Evolutionary conservation across 2,888 invertebrate genomes (phyloP).

Genomic region (Drosophila lutescens): DNA sequence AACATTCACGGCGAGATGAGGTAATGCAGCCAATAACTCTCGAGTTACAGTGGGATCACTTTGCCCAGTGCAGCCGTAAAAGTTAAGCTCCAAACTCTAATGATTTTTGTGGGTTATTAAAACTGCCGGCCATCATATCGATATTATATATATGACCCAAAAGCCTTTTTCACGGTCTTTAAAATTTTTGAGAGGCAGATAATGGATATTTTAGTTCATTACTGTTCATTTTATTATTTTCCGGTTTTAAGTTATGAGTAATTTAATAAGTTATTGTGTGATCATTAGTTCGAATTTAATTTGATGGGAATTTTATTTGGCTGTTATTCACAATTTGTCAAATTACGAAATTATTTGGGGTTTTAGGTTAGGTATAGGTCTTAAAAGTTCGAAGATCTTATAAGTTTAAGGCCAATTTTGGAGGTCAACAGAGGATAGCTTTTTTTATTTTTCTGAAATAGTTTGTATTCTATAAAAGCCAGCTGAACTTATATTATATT

Average conservation of each 20-base stretch:
- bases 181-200: not conserved
- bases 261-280: constrained; percentile 2
- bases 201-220: not conserved
- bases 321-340: not conserved
- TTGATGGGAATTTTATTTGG: not conserved
- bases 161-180: constrained; percentile 10
- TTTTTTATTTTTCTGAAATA: no score
- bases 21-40: constrained; percentile 40
- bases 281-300: not conserved
- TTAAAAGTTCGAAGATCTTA: no score
- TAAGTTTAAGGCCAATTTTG: no score
- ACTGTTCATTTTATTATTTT: not conserved
- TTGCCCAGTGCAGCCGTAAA: constrained; percentile 8
- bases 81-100: not conserved
- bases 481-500: no score
- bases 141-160: constrained; percentile 4
- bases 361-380: no score
- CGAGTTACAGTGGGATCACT: constrained; percentile 40
- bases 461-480: no score
- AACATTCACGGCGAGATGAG: constrained; percentile 40
- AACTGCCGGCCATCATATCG: constrained; percentile 3
- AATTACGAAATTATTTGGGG: no score
- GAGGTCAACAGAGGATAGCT: no score
- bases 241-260: constrained; percentile 1
- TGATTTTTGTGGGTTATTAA: constrained; percentile 1